These are phyloP conservation scores for Periplaneta americana DNA, from an alignment of 1,140 invertebrate species.

Conservation along the genomic window DNA sequence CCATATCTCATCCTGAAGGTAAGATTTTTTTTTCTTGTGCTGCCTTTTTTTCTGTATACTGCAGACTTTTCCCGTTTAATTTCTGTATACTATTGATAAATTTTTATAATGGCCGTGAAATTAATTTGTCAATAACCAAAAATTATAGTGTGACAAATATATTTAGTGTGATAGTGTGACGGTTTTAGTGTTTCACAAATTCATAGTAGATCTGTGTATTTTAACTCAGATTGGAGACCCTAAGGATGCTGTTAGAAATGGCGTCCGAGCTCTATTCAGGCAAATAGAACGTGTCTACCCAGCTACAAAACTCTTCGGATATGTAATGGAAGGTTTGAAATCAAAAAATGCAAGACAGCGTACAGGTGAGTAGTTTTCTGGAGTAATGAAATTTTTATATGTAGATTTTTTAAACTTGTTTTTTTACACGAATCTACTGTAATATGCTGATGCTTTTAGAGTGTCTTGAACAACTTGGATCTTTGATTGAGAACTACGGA, in stretches of 20 bases:
- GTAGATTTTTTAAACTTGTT: not conserved
- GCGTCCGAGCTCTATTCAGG: constrained; percentile 80
- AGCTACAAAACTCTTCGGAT: constrained; percentile 82
- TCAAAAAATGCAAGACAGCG: constrained; percentile 95
- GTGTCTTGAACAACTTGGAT: constrained; percentile 87
- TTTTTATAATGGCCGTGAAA: too few relatives aligned
- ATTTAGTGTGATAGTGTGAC: too few relatives aligned
- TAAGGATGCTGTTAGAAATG: constrained; percentile 88
- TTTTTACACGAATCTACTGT: not conserved
- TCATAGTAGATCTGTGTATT: too few relatives aligned
- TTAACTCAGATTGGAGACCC: constrained; percentile 82
- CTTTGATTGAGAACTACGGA: constrained; percentile 81
- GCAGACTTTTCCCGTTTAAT: not conserved
- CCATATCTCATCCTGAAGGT: constrained; percentile 91
- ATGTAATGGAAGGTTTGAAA: constrained; percentile 91
- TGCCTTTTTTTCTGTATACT: not conserved
- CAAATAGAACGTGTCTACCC: constrained; percentile 83
- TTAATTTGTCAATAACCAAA: too few relatives aligned
- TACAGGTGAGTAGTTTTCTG: constrained; percentile 51
- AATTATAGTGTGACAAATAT: too few relatives aligned
- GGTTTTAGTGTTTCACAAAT: too few relatives aligned
- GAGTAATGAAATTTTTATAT: not conserved
- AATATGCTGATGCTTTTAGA: constrained; percentile 45
- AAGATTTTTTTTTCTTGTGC: constrained; percentile 13
- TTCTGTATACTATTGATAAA: constrained; percentile 5